Base-by-base conservation (phyloP, 2,797 vertebrate species). In the Peromyscus aztecus region DNA sequence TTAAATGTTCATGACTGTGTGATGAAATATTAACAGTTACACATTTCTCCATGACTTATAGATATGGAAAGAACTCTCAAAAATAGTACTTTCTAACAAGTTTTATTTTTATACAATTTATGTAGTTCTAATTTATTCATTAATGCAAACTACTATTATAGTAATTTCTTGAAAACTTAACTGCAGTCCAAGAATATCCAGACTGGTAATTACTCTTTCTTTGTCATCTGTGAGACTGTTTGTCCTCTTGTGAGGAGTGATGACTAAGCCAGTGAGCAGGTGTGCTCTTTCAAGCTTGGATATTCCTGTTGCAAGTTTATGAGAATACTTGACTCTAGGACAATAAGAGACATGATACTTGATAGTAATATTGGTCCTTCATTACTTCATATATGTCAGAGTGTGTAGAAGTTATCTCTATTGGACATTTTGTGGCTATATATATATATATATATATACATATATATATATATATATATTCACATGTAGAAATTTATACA, bases 151-250 rank as follows among this genome's bases (percentile, higher is more conserved):
- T 71, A 55, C 37, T 63, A 1, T 63, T 55, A 55, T 1, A 88
- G 8, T 9, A 85, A 81, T 73, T 90, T 91, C 6, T n/a, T 65
- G 29, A 89, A 91, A 49, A 85, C 55, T 67, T 57, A 84, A 29
- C 76, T 49, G 57, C 6, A 40, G 0, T n/a, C 46, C 63, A 86
- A 24, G 46, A 5, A 46, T 40, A 6, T 71, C 27, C 81, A 23
- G 31, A 90, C 55, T 95, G 16, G 92, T 83, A 90, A 92, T 88
- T 61, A 63, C 75, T 55, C 4, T 80, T 82, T 43, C 27, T 24
- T 9, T 17, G n/a, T 82, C n/a, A 61, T 89, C 34, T 67, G 4
- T 82, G 3, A 27, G 71, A 27, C n/a, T 57, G 19, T 76, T 88
- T 67, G 19, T 92, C 12, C 2, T n/a, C 21, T 17, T 40, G 5